A percentile compares a stretch with the other conserved stretches of the same genome.
These are phyloP conservation scores for Periplaneta americana DNA, from an alignment of 1,140 invertebrate species.

Conservation along the genomic window DNA sequence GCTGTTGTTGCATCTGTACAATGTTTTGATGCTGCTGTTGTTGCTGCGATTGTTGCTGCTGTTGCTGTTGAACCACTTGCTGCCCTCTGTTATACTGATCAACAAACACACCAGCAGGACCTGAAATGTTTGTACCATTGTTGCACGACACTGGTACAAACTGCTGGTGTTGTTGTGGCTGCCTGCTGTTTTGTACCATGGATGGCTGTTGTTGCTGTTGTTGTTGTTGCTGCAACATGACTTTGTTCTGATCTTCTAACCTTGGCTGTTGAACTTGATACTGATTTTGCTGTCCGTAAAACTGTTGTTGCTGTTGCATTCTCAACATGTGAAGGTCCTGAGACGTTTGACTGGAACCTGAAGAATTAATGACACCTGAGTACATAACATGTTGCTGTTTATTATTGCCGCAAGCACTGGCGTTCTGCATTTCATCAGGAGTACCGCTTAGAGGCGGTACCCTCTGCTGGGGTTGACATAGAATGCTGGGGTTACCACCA, in stretches of 20 bases:
- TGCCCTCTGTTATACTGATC: conserved; percentile 5
- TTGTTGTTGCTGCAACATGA: neutral
- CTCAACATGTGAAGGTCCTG: neutral
- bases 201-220: neutral
- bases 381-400: conserved; percentile 1
- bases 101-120: neutral
- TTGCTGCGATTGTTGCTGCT: conserved; percentile 35
- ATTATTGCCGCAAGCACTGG: neutral
- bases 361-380: neutral
- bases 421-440: neutral
- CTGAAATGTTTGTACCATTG: neutral
- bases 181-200: neutral
- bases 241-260: conserved; percentile 4
- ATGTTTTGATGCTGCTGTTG: conserved; percentile 23
- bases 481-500: neutral
- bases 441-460: no score
- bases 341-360: neutral
- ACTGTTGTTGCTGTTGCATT: neutral
- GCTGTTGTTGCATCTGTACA: conserved; percentile 23
- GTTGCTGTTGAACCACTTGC: conserved; percentile 32
- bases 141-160: neutral
- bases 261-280: neutral
- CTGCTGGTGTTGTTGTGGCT: neutral
- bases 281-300: neutral
- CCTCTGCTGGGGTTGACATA: neutral